A percentile compares a stretch with the other conserved stretches of the same genome.
phyloP scores from a whole-genome alignment of 2,888 invertebrate genomes.

The Uropetala carovei region DNA sequence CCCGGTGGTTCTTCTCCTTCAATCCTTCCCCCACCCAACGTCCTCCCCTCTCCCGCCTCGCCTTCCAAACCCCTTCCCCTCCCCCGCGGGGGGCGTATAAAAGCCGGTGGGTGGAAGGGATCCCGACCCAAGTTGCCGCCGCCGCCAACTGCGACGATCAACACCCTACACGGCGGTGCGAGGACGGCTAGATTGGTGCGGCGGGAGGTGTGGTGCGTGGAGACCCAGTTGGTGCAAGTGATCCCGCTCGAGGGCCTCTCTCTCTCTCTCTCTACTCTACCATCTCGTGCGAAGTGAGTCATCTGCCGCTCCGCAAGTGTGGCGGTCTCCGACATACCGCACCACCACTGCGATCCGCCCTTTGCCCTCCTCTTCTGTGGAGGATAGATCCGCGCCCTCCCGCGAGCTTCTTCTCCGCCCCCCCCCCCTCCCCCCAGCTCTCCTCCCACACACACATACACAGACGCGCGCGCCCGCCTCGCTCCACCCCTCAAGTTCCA shows the following conservation, averaged over 20 bases:
- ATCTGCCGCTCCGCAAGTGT: conserved; percentile 22
- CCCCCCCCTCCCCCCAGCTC: background rate
- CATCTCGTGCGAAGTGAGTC: conserved; percentile 34
- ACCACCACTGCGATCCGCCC: background rate
- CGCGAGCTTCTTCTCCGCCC: background rate
- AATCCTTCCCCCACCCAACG: background rate
- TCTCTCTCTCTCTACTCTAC: conserved; percentile 11
- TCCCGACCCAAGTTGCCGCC: conserved; percentile 61
- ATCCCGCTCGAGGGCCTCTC: background rate
- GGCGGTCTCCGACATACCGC: background rate
- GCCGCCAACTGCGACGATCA: conserved; percentile 58
- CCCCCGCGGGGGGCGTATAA: conserved; percentile 59
- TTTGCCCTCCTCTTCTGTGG: background rate
- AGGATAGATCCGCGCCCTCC: background rate
- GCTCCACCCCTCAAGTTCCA: conserved; percentile 19
- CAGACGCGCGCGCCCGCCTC: background rate
- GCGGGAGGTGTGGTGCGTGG: conserved; percentile 55
- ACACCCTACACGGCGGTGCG: conserved; percentile 47
- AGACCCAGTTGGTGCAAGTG: conserved; percentile 44
- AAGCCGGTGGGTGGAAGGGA: conserved; percentile 60
- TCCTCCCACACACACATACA: conserved; percentile 1
- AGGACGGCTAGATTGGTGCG: conserved; percentile 44
- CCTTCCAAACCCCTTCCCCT: conserved; percentile 25
- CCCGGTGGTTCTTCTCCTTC: background rate
- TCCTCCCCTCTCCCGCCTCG: background rate